Percentiles rank a stretch among this genome's conserved stretches.
These are phyloP conservation scores for Thymelicus sylvestris DNA, from an alignment of 2,888 invertebrate genomes.

Conservation along the genomic window DNA sequence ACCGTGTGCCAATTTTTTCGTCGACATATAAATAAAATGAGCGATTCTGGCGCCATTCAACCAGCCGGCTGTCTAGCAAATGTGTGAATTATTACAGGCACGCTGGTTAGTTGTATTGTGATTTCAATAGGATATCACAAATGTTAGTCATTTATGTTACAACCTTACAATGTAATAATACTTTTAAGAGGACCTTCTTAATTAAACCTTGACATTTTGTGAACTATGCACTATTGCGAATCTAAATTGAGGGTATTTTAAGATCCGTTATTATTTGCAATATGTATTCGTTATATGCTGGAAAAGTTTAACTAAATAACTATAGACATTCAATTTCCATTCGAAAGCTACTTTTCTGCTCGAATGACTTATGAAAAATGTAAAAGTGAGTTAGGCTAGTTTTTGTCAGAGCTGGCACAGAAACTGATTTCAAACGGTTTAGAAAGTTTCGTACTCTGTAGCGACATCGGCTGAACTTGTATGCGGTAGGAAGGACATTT, in stretches of 20 bases:
- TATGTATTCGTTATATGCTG: neutral
- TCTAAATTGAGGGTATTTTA: neutral
- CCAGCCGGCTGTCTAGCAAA: slow-evolving; percentile 49
- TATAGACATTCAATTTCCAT: slow-evolving; percentile 10
- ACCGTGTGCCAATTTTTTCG: slow-evolving; percentile 74
- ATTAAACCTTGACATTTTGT: slow-evolving; percentile 22
- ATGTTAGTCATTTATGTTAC: slow-evolving; percentile 1
- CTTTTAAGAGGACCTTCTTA: slow-evolving; percentile 47
- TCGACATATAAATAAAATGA: slow-evolving; percentile 72
- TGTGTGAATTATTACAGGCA: slow-evolving; percentile 58
- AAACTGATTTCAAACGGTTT: slow-evolving; percentile 50
- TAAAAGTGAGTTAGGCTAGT: slow-evolving; percentile 30
- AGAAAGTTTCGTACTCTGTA: slow-evolving; percentile 54
- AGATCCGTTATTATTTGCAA: neutral
- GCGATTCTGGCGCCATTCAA: slow-evolving; percentile 63
- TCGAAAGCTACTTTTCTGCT: slow-evolving; percentile 33
- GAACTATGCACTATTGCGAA: neutral
- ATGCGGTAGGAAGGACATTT: slow-evolving; percentile 62
- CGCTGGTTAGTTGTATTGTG: slow-evolving; percentile 2
- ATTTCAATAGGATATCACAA: slow-evolving; percentile 30
- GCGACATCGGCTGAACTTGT: slow-evolving; percentile 42
- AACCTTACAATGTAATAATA: too few species aligned
- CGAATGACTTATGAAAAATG: slow-evolving; percentile 32
- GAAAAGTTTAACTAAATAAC: neutral
- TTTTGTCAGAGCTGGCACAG: slow-evolving; percentile 37